Percentiles rank a stretch among this genome's conserved stretches.
phyloP scores from a whole-genome alignment of 2,888 invertebrate genomes.

The Patella caerulea region DNA sequence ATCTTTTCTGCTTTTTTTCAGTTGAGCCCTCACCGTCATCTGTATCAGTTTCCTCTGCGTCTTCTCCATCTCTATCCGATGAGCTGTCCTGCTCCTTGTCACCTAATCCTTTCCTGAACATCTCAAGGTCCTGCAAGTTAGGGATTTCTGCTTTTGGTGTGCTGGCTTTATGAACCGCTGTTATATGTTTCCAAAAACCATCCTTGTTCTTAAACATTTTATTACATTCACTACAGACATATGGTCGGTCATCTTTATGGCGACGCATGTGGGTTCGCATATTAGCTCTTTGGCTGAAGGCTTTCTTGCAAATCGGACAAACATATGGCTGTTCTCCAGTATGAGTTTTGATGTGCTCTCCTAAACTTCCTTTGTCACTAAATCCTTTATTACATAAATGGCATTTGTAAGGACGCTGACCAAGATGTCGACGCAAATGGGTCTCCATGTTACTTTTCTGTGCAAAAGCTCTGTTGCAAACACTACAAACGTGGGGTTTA shows the following conservation, averaged over 20 bases:
- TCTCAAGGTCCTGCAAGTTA: background rate
- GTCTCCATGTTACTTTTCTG: conserved; percentile 33
- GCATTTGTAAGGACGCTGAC: conserved; percentile 36
- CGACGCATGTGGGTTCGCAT: conserved; percentile 26
- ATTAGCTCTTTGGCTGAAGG: conserved; percentile 27
- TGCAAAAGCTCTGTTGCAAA: conserved; percentile 42
- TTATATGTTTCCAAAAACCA: conserved; percentile 17
- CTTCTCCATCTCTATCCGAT: background rate
- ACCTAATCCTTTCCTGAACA: background rate
- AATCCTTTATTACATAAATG: conserved; percentile 33
- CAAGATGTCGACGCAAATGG: conserved; percentile 34
- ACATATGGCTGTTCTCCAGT: conserved; percentile 30
- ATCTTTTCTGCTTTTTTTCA: too few relatives aligned
- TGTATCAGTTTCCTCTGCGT: background rate
- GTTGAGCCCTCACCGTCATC: too few relatives aligned
- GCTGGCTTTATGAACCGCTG: background rate
- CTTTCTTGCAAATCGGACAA: conserved; percentile 29
- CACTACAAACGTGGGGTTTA: conserved; percentile 39
- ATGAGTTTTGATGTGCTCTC: conserved; percentile 31
- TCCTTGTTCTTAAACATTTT: conserved; percentile 20
- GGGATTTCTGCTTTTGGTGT: conserved; percentile 1
- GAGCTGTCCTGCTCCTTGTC: background rate
- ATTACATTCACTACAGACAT: conserved; percentile 17
- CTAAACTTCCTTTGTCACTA: conserved; percentile 20
- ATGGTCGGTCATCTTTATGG: conserved; percentile 16